Evolutionary conservation across 2,888 invertebrate genomes (phyloP), one percentile per base, ranked within the genome.

Genomic region (Thymelicus sylvestris): DNA sequence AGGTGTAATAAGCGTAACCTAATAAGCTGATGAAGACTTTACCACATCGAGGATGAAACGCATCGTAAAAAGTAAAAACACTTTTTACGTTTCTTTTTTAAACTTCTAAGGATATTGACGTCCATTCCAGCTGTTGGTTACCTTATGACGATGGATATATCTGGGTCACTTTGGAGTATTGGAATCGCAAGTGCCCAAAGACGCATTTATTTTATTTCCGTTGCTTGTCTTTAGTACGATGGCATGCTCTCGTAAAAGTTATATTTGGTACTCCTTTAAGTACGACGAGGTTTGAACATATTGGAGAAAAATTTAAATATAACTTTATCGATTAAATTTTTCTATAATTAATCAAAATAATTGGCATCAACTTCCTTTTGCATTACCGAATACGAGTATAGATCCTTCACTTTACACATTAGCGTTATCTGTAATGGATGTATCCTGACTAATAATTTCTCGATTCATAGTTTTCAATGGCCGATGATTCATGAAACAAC

Each of bases 131-230:
- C 55, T 57, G 19, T 12, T 6, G 39, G 15, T n/a, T 50, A 13
- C 64, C 64, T 50, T 39, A 48, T 39, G 39, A 64, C 64, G 64
- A 66, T 57, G 13, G 55, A 57, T 63, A 63, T 63, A 50, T 41
- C 38, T 66, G 65, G 19, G 65, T 44, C 65, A 57, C 19, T 19
- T 19, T 19, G n/a, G 41, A 10, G 12, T 44, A 41, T 44, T 10
- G 57, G 57, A 57, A 5, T 24, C 5, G 41, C 44, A 24, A 57
- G 19, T 59, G 59, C 10, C 10, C 4, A 19, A 15, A 61, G 12
- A 44, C 2, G n/a, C 19, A 44, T 44, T 44, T 12, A 44, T 41
- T 15, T 13, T 24, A 12, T 31, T 31, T 15, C 19, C 13, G 15
- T 60, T 31, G 10, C 12, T 5, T 31, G 10, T 44, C 12, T 44